Evolutionary conservation across 2,797 vertebrate genomes (phyloP).

Genomic region (Columba guinea): DNA sequence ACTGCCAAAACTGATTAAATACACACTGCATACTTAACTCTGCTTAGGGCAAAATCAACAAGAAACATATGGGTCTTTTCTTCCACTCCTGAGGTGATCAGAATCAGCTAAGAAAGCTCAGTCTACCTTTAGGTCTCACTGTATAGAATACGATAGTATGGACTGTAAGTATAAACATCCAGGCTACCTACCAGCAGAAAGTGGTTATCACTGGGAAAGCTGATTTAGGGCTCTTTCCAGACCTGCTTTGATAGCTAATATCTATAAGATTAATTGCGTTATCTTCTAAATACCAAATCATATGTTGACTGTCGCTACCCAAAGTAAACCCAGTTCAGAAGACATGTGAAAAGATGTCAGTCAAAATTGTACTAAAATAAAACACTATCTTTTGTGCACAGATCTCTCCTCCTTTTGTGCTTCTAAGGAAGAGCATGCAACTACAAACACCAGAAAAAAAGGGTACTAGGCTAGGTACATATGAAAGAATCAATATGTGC

Average conservation of each 20-base stretch:
- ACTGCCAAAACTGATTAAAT: not conserved
- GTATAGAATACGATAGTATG: not conserved
- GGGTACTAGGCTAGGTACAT: accelerated
- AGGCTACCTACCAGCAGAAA: not conserved
- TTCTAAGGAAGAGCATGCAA: not conserved
- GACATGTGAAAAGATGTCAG: accelerated
- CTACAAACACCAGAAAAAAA: not conserved
- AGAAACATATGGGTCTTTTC: not conserved
- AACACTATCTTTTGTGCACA: not conserved
- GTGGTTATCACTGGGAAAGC: not conserved
- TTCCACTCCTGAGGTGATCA: not conserved
- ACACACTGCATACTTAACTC: not conserved
- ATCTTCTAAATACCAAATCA: not conserved
- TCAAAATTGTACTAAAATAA: not conserved
- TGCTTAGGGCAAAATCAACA: not conserved
- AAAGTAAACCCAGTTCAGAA: not conserved
- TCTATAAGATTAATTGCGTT: not conserved
- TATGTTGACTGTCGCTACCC: not conserved
- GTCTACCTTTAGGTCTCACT: not conserved
- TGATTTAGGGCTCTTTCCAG: not conserved
- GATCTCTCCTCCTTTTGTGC: not conserved
- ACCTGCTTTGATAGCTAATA: not conserved
- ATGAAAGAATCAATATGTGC: not conserved
- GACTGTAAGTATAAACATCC: not conserved
- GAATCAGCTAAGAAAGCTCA: not conserved